Evolutionary conservation across 2,113 vertebrate genomes (phyloP).

Genomic region (Pedionomus torquatus): DNA sequence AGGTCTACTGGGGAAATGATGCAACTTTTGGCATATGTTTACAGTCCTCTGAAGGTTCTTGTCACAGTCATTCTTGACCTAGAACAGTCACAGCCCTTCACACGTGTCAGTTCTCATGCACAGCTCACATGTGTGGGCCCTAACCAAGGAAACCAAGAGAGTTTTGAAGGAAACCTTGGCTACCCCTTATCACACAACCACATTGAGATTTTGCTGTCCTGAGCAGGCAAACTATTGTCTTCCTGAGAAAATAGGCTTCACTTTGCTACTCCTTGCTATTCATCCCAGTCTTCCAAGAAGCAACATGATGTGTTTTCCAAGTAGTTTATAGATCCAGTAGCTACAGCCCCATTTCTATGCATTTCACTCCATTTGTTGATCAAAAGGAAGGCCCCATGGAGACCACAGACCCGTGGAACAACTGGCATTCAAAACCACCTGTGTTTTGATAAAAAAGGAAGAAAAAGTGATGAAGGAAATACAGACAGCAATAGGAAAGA

Average conservation of each 20-base stretch:
- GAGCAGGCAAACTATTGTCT: neutral
- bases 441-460: neutral
- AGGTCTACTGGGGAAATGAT: neutral
- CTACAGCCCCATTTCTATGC: neutral
- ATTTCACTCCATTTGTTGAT: neutral
- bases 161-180: neutral
- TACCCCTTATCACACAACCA: neutral
- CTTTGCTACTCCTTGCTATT: neutral
- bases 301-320: neutral
- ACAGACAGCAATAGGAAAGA: neutral
- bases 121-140: rapidly evolving
- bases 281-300: neutral
- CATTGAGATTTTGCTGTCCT: neutral
- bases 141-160: neutral
- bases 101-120: rapidly evolving
- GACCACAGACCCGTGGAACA: neutral
- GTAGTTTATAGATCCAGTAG: neutral
- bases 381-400: neutral
- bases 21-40: neutral
- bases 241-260: neutral
- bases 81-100: neutral
- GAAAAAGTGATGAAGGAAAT: neutral
- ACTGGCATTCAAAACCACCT: neutral
- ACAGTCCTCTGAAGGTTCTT: neutral
- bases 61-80: neutral